A percentile compares a stretch with the other conserved stretches of the same genome.
Conservation (phyloP, 2,113 vertebrate genomes). For the Tiliqua scincoides region DNA sequence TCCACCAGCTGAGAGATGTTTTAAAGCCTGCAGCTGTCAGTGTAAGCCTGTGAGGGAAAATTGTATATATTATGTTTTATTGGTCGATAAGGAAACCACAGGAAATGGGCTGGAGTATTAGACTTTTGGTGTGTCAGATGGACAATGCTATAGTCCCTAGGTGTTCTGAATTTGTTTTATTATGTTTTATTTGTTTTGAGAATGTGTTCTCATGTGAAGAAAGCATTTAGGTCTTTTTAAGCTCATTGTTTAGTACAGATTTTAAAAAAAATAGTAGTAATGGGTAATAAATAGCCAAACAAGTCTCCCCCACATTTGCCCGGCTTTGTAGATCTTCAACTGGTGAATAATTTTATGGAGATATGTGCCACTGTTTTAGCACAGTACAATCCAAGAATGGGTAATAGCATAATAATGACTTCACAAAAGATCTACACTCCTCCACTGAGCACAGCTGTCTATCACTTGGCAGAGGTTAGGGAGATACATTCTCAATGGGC, state of each 20-base stretch:
- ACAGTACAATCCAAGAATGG: background rate
- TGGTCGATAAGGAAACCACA: constrained; percentile 12
- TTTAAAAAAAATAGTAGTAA: background rate
- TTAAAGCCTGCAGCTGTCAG: constrained; percentile 37
- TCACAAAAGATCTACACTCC: constrained; percentile 27
- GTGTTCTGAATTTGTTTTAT: background rate
- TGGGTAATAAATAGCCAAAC: constrained; percentile 14
- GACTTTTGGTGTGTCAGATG: constrained; percentile 25
- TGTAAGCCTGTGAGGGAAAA: background rate
- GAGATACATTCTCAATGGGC: background rate
- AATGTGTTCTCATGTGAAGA: background rate
- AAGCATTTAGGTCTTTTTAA: constrained; percentile 13
- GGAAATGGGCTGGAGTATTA: constrained; percentile 30
- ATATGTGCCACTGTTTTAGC: constrained; percentile 38
- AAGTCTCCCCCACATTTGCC: background rate
- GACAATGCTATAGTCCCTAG: background rate
- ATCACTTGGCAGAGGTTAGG: constrained; percentile 19
- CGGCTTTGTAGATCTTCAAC: constrained; percentile 23
- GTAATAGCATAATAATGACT: constrained; percentile 21
- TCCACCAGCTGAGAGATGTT: constrained; percentile 4
- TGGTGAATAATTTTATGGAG: constrained; percentile 40
- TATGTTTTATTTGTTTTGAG: constrained; percentile 27
- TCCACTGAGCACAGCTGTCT: constrained; percentile 35
- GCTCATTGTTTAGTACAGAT: background rate
- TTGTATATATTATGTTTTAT: background rate